Base-by-base conservation (phyloP, 1,140 invertebrate species). In the Alviniconcha marisindica region DNA sequence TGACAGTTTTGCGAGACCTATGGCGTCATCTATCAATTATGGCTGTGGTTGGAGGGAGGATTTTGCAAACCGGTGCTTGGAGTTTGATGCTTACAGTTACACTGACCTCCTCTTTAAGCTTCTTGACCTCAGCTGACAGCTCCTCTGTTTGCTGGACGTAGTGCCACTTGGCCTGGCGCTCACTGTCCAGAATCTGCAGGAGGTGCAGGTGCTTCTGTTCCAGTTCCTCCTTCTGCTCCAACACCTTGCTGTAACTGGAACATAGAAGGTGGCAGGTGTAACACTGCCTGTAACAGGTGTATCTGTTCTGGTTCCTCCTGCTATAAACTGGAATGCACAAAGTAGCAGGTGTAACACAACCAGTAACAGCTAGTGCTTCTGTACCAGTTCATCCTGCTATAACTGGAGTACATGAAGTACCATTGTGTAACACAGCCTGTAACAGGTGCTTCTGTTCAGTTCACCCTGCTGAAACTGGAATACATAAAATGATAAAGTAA, bases 141-240 rank as follows among this genome's bases (percentile, higher is more conserved):
- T 98, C 97, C 88, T 98, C 97, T 85, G 97, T 98, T 91, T 98
- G 97, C 90, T 97, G 96, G 0, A 96, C 97, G 93, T 98, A 98
- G 92, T 98, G 97, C 96, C 97, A 98, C 90, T 98, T 97, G 0
- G 97, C 96, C 7, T 97, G 98, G 89, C 97, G 95, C 92, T 98
- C 97, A 84, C 96, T 97, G 92, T 98, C 97, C 24, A 98, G 96
- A 36, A 99, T 97, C 93, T 98, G 97, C 73, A 98, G 94, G 48
- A 98, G 94, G 93, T 99, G 97, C 33, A 98, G 93, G 93, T 99
- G 97, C 92, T 98, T 97, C 92, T 98, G 97, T 88, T 98, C 97
- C 87, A 98, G 92, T 92, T 98, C 97, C 92, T 98, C 97, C 91
- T 98, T 98, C 93, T 97, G 96, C 63, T 97, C 95, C 40, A 97